phyloP scores from a whole-genome alignment of 2,797 vertebrate species.

The Limosa lapponica region DNA sequence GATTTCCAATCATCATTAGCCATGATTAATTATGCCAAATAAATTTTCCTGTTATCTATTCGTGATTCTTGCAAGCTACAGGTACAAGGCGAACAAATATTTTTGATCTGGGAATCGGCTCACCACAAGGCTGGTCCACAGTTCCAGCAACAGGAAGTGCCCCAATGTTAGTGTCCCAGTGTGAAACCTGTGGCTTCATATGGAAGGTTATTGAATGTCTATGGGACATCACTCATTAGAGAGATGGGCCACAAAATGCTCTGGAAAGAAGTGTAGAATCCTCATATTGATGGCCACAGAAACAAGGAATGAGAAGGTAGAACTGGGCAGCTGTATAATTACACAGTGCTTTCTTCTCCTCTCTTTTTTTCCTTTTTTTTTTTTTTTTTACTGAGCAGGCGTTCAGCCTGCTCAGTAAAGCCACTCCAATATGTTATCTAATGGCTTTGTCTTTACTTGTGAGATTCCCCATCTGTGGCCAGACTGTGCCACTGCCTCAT shows the following conservation, averaged over 20 bases:
- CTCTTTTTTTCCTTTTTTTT: not conserved
- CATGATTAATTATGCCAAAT: not conserved
- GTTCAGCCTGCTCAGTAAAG: conserved; percentile 32
- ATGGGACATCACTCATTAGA: not conserved
- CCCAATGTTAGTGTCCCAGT: fast-evolving
- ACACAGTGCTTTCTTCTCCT: not conserved
- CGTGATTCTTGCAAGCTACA: not conserved
- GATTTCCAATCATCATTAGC: not conserved
- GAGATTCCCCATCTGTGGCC: conserved; percentile 57
- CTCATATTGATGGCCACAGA: not conserved
- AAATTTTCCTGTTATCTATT: not conserved
- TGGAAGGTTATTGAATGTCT: not conserved
- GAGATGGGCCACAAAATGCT: not conserved
- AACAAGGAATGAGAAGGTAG: not conserved
- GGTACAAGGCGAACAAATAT: not conserved
- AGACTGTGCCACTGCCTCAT: conserved; percentile 2
- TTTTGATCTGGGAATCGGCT: not conserved
- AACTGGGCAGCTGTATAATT: not conserved
- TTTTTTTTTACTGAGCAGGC: not conserved
- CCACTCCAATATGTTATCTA: conserved; percentile 46
- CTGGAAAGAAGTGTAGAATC: not conserved
- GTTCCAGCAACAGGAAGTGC: not conserved
- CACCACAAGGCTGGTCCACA: not conserved
- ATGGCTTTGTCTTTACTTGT: not conserved
- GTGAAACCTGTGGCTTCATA: not conserved